Conservation (phyloP, 2,113 vertebrate species). For the Delphinapterus leucas region DNA sequence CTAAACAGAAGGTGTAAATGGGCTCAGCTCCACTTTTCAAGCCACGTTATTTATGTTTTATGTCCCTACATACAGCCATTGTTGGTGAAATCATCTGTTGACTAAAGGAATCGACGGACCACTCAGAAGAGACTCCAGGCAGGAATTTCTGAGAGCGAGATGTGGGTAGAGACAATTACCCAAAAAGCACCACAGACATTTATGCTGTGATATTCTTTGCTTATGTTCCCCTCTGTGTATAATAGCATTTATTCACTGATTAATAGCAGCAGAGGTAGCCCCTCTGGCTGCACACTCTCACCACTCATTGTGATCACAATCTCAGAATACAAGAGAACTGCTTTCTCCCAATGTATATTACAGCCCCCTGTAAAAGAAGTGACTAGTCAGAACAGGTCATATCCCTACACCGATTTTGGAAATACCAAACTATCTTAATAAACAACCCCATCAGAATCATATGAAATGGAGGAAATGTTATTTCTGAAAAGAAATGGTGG, state of each 20-base stretch:
- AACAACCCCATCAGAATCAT: neutral
- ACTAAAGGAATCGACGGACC: neutral
- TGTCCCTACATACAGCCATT: neutral
- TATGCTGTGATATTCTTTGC: neutral
- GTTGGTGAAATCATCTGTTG: neutral
- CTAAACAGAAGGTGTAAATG: neutral
- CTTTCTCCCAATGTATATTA: neutral
- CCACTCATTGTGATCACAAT: neutral
- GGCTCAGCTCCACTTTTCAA: neutral
- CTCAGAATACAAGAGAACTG: neutral
- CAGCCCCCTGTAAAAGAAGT: neutral
- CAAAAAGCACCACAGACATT: neutral
- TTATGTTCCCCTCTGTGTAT: neutral
- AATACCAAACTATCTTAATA: neutral
- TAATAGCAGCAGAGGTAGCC: neutral
- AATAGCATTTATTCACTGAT: neutral
- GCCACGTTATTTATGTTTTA: neutral
- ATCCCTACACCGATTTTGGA: neutral
- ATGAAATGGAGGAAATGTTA: neutral
- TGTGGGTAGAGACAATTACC: neutral
- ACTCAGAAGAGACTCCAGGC: neutral
- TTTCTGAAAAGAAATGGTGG: neutral
- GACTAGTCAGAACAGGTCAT: neutral
- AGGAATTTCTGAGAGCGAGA: neutral
- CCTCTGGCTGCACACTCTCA: neutral